Evolutionary conservation across 1,140 invertebrate species (phyloP), one percentile per base, ranked within the genome.

Genomic region (Zaprionus africanus): DNA sequence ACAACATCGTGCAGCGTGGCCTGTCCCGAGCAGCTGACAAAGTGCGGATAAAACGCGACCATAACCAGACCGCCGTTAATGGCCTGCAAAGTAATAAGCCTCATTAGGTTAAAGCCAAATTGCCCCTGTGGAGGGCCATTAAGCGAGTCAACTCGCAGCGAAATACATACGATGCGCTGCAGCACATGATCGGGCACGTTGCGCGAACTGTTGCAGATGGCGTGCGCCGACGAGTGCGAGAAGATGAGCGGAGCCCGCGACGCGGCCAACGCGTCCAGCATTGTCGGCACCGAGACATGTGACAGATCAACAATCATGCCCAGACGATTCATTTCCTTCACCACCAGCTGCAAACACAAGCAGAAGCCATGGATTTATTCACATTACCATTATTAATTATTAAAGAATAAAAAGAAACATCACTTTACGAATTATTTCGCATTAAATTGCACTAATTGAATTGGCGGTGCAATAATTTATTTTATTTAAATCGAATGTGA

Each of bases 251-350:
- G 97, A 0, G 97, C 97, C 79, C 94, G 94, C 1, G 96, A 96
- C 11, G 96, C 93, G 9, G 94, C 93, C 81, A 98, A 94, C 2
- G 96, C 96, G 73, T 97, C 96, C 38, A 96, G 92, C 95, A 97
- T 98, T 1, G 95, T 98, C 90, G 94, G 95, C 84, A 94, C 95
- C 60, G 96, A 96, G 15, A 97, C 97, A 93, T 98, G 97, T 5
- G 97, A 97, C 75, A 98, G 94, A 93, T 98, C 97, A 38, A 98
- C 96, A 93, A 98, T 93, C 97, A 98, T 98, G n/a, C 97, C 97
- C 49, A 97, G 94, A 38, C 97, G 94, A 94, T 97, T 97, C 96
- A 97, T 96, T 94, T 97, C 96, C 76, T 94, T 93, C 9, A 97
- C 96, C 79, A 97, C 95, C 92, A 95, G 95, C 96, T 97, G 93